These are phyloP conservation scores for Saccopteryx leptura DNA, from an alignment of 2,113 vertebrate species.

Conservation along the genomic window DNA sequence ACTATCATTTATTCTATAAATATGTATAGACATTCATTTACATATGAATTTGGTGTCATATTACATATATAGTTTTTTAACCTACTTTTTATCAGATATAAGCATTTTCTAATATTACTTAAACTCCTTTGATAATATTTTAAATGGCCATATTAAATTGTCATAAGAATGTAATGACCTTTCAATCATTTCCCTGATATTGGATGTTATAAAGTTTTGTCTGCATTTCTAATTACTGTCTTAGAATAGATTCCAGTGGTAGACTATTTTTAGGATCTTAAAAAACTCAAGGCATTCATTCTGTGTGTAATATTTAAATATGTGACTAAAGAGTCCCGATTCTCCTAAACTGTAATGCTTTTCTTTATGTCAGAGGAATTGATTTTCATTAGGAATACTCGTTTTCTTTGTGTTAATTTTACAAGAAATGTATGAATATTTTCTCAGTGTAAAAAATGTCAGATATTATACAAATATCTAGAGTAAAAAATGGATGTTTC, in stretches of 20 bases:
- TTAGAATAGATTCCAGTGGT: slow-evolving; percentile 22
- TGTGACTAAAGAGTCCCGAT: neutral
- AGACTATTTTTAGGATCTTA: neutral
- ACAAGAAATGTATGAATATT: neutral
- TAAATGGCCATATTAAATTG: slow-evolving; percentile 9
- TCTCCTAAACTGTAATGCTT: slow-evolving; percentile 23
- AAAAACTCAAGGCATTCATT: neutral
- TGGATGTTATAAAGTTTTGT: slow-evolving; percentile 32
- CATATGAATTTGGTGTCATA: neutral
- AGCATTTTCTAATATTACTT: neutral
- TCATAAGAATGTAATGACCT: neutral
- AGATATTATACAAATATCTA: neutral
- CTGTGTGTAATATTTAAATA: neutral
- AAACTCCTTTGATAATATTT: slow-evolving; percentile 37
- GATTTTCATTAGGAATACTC: neutral
- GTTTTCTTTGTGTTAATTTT: slow-evolving; percentile 14
- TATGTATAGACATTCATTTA: neutral
- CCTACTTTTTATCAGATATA: neutral
- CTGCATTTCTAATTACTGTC: neutral
- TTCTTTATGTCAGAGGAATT: slow-evolving; percentile 7
- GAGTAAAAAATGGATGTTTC: slow-evolving; percentile 23
- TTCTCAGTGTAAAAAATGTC: slow-evolving; percentile 20
- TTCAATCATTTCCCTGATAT: neutral
- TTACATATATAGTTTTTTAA: neutral
- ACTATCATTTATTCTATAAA: neutral